Conservation (phyloP, 2,113 vertebrate genomes). For the Rallus limicola region DNA sequence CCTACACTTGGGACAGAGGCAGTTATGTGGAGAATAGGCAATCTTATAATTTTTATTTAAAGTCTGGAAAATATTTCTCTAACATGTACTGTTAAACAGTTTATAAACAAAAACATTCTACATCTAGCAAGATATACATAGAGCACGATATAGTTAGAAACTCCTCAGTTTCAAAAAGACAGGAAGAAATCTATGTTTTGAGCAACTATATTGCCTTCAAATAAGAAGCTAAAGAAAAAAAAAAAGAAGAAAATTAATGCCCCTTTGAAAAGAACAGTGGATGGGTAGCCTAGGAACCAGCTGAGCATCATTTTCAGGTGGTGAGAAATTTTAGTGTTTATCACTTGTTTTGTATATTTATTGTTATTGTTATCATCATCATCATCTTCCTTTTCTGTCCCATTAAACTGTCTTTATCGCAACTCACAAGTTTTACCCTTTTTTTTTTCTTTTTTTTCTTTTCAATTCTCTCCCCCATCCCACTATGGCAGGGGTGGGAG, state of each 20-base stretch:
- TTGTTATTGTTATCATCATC: too few relatives aligned
- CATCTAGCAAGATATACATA: not conserved
- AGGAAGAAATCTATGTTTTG: not conserved
- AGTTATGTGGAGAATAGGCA: not conserved
- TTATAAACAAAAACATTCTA: not conserved
- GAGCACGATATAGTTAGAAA: not conserved
- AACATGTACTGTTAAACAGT: not conserved
- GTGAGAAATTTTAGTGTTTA: too few relatives aligned
- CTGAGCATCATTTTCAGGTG: too few relatives aligned
- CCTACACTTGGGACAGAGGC: not conserved
- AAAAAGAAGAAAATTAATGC: not conserved
- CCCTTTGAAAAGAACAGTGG: not conserved
- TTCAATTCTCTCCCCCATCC: too few relatives aligned
- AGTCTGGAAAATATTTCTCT: not conserved
- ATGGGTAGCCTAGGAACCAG: too few relatives aligned
- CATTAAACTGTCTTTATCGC: too few relatives aligned
- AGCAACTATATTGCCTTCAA: not conserved
- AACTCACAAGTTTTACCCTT: too few relatives aligned
- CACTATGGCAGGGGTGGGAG: too few relatives aligned
- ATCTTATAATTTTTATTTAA: not conserved
- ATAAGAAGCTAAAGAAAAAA: not conserved
- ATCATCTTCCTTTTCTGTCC: too few relatives aligned
- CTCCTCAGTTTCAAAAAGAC: not conserved
- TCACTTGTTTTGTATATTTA: too few relatives aligned
- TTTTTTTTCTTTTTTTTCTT: too few relatives aligned